Evolutionary conservation across 2,797 vertebrate genomes (phyloP), one percentile per base, ranked within the genome.

Genomic region (Rhinogobio ventralis): DNA sequence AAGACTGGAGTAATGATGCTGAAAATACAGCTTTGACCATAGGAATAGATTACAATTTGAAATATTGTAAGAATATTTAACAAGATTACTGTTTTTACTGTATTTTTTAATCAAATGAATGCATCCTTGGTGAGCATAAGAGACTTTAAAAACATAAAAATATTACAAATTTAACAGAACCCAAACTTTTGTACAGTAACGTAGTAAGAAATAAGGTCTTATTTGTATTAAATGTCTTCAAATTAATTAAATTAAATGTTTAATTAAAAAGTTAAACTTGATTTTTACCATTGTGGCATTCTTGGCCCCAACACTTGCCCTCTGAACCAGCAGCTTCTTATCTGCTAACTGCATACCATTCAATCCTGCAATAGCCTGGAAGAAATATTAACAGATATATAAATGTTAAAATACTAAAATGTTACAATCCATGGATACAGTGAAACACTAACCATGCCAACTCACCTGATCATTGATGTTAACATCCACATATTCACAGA

Each of bases 401-500:
- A 42, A 42, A 42, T 42, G 39, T 42, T 42, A 42, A 42, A 42
- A 10, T 2, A 8, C 9, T 42, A 42, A 42, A 42, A 39, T 36
- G 1, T n/a, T 49, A 0, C 49, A 72, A 73, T 49, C 11, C 28
- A 71, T 19, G 11, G 13, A 46, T 28, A 20, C 23, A 1, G 33
- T 0, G 51, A 49, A 71, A 33, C 39, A 19, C 7, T 4, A 66
- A 45, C 25, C 9, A 30, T 15, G 25, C 39, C 8, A 73, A 73
- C 88, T 36, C 92, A 98, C 97, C 96, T 98, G 97, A 82, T 98
- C 97, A 0, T 97, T 98, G 64, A 99, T 95, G 90, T 98, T 98
- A 94, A 98, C 97, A 85, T 99, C 97, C 86, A 99, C 97, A 86
- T 99, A 99, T 96, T 99, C 97, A 93, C 97, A 99, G 92, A 99